Evolutionary conservation across 2,113 vertebrate genomes (phyloP), one percentile per base, ranked within the genome.

Genomic region (Misgurnus anguillicaudatus): DNA sequence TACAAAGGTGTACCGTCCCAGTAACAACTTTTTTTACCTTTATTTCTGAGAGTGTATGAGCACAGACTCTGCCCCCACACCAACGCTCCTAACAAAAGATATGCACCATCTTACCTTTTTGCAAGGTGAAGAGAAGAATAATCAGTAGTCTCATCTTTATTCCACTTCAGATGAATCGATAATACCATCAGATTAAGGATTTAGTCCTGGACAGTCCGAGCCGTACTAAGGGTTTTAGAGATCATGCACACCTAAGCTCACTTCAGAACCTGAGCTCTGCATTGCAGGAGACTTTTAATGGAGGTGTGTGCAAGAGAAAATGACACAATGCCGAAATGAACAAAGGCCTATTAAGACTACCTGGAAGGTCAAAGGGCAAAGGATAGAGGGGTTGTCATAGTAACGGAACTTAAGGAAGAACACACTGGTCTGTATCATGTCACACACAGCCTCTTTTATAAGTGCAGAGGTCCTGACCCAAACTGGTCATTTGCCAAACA

Each of bases 321-420:
- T 57, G 63, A 72, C 51, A 72, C 16, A 73, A 79, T 55, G 10
- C 60, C 64, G 14, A 77, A 42, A 55, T n/a, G 38, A 80, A 83
- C 74, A 83, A 80, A 73, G 78, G 61, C 53, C 67, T 42, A 77
- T 83, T 83, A 72, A 80, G 74, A 53, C 45, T 60, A 77, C 11
- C 36, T 36, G 9, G 61, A 64, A 77, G 78, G 78, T 80, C 62
- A 80, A 80, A 72, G 82, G 73, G 51, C 60, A 51, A 47, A 75
- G 36, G 19, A 1, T 58, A 71, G 48, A 8, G 60, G 24, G 41
- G 64, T 19, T 19, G 9, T 47, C 73, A 66, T 80, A 41, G 78
- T 47, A 77, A 76, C 77, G n/a, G 16, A 19, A n/a, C 60, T 62
- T n/a, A 9, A 45, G 64, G 70, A 83, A 17, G 24, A 72, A 73